phyloP scores from a whole-genome alignment of 1,140 invertebrate genomes.

The Caenorhabditis tropicalis region DNA sequence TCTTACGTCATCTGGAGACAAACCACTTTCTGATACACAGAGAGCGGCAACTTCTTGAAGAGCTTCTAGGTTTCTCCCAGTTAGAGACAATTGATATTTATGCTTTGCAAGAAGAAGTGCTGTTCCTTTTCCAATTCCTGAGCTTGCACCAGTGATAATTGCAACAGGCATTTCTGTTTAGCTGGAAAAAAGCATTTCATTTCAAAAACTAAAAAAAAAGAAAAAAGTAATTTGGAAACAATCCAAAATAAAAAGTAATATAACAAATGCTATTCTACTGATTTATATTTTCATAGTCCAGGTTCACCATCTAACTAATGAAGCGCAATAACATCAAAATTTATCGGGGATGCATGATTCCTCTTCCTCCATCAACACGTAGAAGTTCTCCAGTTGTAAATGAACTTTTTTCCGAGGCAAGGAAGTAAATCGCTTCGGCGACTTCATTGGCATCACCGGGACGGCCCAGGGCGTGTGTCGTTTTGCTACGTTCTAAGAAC shows the following conservation, averaged over 20 bases:
- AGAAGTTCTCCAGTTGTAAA: slow-evolving; percentile 74
- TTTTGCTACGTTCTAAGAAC: slow-evolving; percentile 75
- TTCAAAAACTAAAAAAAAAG: neutral
- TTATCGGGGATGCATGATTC: slow-evolving; percentile 71
- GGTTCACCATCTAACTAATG: no score
- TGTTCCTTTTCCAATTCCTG: slow-evolving; percentile 83
- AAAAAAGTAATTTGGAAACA: neutral
- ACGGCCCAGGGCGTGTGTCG: slow-evolving; percentile 75
- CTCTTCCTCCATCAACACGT: slow-evolving; percentile 73
- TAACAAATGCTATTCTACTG: no score
- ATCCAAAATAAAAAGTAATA: no score
- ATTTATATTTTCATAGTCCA: no score
- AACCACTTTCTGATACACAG: slow-evolving; percentile 74
- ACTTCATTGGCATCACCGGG: slow-evolving; percentile 75
- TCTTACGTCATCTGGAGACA: slow-evolving; percentile 52
- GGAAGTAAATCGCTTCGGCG: slow-evolving; percentile 74
- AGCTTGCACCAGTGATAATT: slow-evolving; percentile 78
- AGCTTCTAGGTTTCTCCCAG: slow-evolving; percentile 80
- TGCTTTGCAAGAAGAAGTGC: slow-evolving; percentile 80
- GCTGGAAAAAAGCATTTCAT: neutral
- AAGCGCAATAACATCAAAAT: neutral
- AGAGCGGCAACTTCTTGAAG: slow-evolving; percentile 77
- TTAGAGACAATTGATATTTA: slow-evolving; percentile 79
- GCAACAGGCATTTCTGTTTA: slow-evolving; percentile 47
- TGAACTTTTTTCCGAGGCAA: slow-evolving; percentile 74